phyloP scores from a whole-genome alignment of 2,888 invertebrate species.

The Dryocosmus kuriphilus region DNA sequence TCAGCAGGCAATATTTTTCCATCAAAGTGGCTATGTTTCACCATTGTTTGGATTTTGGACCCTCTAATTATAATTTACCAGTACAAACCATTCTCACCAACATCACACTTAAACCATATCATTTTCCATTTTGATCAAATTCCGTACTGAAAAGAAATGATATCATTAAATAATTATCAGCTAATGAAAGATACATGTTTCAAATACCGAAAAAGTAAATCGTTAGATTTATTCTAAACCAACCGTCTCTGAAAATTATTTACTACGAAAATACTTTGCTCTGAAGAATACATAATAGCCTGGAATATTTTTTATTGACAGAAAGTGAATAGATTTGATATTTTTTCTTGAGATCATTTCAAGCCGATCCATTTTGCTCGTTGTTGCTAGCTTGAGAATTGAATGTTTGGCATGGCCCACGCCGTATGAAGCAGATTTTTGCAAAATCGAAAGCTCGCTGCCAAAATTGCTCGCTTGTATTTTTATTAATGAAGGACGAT shows the following conservation, averaged over 20 bases:
- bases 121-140: conserved; percentile 11
- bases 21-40: too few relatives aligned
- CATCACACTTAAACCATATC: conserved; percentile 11
- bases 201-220: background rate
- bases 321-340: background rate
- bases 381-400: conserved; percentile 76
- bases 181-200: background rate
- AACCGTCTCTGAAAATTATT: too few relatives aligned
- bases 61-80: background rate
- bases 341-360: conserved; percentile 9
- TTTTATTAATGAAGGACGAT: conserved; percentile 48
- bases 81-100: background rate
- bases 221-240: too few relatives aligned
- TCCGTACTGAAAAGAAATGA: background rate
- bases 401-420: conserved; percentile 76
- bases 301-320: background rate
- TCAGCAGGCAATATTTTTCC: background rate
- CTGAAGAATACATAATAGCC: too few relatives aligned
- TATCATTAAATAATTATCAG: background rate
- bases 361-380: conserved; percentile 68
- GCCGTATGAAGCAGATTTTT: conserved; percentile 61
- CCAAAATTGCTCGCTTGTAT: conserved; percentile 20
- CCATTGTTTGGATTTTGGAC: background rate
- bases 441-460: conserved; percentile 47
- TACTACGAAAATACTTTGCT: too few relatives aligned